These are phyloP conservation scores for Neoaliturus tenellus DNA, from an alignment of 2,888 invertebrate species.

Conservation along the genomic window DNA sequence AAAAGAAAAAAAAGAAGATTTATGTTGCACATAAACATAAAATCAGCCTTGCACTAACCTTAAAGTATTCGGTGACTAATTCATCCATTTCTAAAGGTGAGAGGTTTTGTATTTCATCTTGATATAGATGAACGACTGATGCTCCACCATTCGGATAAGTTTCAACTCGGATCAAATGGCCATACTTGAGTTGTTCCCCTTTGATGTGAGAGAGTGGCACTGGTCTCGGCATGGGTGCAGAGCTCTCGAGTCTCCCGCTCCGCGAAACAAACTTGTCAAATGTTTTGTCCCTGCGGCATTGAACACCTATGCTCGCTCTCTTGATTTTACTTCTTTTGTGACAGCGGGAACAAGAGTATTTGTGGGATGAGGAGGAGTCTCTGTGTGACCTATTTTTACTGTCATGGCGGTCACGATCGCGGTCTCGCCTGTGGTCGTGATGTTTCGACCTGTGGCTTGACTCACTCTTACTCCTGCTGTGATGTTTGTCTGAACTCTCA, in stretches of 20 bases:
- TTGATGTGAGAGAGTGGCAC: slow-evolving; percentile 63
- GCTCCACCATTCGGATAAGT: slow-evolving; percentile 97
- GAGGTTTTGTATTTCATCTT: slow-evolving; percentile 90
- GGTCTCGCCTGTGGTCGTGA: slow-evolving; percentile 21
- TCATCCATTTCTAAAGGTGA: slow-evolving; percentile 83
- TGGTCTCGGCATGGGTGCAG: slow-evolving; percentile 63
- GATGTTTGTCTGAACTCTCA: slow-evolving; percentile 9
- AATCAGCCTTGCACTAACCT: slow-evolving; percentile 73
- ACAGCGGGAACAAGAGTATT: slow-evolving; percentile 77
- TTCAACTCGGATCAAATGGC: slow-evolving; percentile 88
- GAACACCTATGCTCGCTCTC: slow-evolving; percentile 83
- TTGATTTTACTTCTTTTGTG: slow-evolving; percentile 83
- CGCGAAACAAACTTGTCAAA: slow-evolving; percentile 65
- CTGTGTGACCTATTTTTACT: slow-evolving; percentile 1
- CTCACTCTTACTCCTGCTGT: slow-evolving; percentile 36
- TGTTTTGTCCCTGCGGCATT: slow-evolving; percentile 78
- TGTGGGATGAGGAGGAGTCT: slow-evolving; percentile 43
- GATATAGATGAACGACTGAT: slow-evolving; percentile 91
- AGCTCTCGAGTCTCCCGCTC: slow-evolving; percentile 23
- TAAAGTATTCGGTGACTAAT: slow-evolving; percentile 91
- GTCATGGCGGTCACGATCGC: neutral
- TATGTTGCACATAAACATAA: slow-evolving; percentile 9
- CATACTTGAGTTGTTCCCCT: slow-evolving; percentile 62
- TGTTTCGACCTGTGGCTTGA: slow-evolving; percentile 23
- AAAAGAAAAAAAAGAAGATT: no score